Base-by-base conservation (phyloP, 64 coral and sea anemone genomes). In the Pocillopora damicornis region DNA sequence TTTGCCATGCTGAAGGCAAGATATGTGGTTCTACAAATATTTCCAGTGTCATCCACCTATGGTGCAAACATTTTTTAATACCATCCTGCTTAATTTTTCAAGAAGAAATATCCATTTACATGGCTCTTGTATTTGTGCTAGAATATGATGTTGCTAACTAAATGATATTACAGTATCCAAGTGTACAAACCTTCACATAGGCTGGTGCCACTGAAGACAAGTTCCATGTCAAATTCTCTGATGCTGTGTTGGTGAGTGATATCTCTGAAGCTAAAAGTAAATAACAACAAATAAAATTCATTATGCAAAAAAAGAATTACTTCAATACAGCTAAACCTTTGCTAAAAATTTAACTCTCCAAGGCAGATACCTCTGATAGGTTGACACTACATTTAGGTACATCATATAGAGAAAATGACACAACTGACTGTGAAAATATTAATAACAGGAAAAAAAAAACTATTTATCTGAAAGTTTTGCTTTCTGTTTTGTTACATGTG, bases 191-290 rank as follows among this genome's bases (percentile, higher is more conserved):
- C 95, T 98, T 98, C 4, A 94, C 92, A 94, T 98, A 98, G 16
- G 92, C 95, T 77, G 95, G 95, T 37, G 95, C 95, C 26, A 98
- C 92, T 15, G 95, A 98, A 1, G 89, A 94, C 20, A 98, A 75
- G 81, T 98, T 93, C 95, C 95, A 98, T 45, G 72, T 92, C 37
- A 94, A 26, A 22, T 76, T 74, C 16, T 76, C 60, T 13, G 89
- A 67, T 10, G 75, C 77, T 65, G 83, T 87, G 79, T 94, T 98
- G 18, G 77, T 88, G 12, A 98, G 76, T 80, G 79, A 73, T 82
- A 98, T 60, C 42, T 89, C 82, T 23, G 92, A 88, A 35, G 86
- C 95, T 98, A 37, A 37, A 56, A 86, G 58, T 51, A 81, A 75
- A 86, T 13, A 85, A 60, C 14, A 72, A 37, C 38, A 74, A 30